Evolutionary conservation across 1,140 invertebrate genomes (phyloP).

Genomic region (Pogonomyrmex californicus): DNA sequence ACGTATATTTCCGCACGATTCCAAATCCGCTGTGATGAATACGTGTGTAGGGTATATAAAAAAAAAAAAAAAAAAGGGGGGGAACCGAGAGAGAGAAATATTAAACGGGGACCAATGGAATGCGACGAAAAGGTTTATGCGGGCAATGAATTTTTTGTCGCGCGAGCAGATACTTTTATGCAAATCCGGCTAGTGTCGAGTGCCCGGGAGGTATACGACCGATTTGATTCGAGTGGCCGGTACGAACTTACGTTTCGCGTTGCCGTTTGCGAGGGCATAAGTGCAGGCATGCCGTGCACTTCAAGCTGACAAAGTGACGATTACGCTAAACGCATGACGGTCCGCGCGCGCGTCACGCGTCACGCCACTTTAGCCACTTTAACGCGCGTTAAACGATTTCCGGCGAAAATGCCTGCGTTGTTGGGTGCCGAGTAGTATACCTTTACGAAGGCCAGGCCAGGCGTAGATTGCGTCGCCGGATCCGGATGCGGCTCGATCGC

Average conservation of each 20-base stretch:
- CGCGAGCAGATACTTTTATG: constrained; percentile 52
- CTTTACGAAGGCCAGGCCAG: constrained; percentile 48
- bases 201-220: constrained; percentile 53
- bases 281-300: constrained; percentile 83
- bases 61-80: not conserved
- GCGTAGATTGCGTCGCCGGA: not conserved
- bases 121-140: constrained; percentile 35
- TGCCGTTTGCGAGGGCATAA: constrained; percentile 76
- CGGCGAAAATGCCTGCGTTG: constrained; percentile 82
- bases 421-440: constrained; percentile 71
- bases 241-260: constrained; percentile 69
- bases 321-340: constrained; percentile 84
- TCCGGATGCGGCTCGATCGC: not conserved
- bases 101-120: constrained; percentile 24
- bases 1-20: not conserved
- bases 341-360: constrained; percentile 86
- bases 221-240: constrained; percentile 71
- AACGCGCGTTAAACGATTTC: constrained; percentile 85
- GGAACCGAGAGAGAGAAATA: not conserved
- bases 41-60: not conserved
- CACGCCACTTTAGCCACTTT: constrained; percentile 85
- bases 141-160: constrained; percentile 59
- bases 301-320: constrained; percentile 85
- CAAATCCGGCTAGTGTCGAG: constrained; percentile 52
- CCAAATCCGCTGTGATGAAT: constrained; percentile 35